Base-by-base conservation (phyloP, 2,797 vertebrate genomes). In the Eulemur rubriventer region DNA sequence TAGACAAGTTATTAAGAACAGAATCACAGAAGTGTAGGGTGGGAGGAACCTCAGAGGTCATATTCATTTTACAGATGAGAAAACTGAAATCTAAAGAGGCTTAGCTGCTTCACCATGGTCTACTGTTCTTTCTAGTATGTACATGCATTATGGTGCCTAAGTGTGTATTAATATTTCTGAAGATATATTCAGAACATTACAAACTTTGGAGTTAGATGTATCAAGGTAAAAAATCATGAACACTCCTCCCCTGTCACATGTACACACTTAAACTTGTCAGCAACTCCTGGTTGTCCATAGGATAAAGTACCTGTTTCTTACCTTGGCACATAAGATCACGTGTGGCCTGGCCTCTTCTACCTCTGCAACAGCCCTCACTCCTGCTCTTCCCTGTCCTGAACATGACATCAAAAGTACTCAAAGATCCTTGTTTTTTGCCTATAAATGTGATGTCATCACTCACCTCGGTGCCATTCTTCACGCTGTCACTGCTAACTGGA, bases 1-100 rank as follows among this genome's bases (percentile, higher is more conserved):
- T 89, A 73, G 52, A 79, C 17, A 79, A 94, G 73, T 69, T 95
- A 24, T 81, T 94, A 94, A 92, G 38, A 95, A 69, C 12, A 82
- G 69, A 96, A 88, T 82, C 76, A 75, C 46, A 73, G 20, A 93
- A 28, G 14, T 52, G 6, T 26, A 94, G 28, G 18, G 8, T 50
- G 41, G 24, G 57, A 52, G 48, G 35, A 86, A 81, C 0, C 7
- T 76, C 18, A 38, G 28, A 72, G 22, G 70, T 88, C 79, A 95
- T 38, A 84, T 30, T 48, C 18, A 46, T 89, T 94, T 85, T 96
- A 70, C 65, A 75, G 50, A 78, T 55, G 46, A 88, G 38, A 95
- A 95, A 91, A 93, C 20, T 41, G 13, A 43, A 92, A 67, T 91
- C 63, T 75, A 41, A 78, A 95, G 38, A 91, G 6, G 22, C 20